Conservation (phyloP, 2,113 vertebrate species). For the Ctenodactylus gundi region DNA sequence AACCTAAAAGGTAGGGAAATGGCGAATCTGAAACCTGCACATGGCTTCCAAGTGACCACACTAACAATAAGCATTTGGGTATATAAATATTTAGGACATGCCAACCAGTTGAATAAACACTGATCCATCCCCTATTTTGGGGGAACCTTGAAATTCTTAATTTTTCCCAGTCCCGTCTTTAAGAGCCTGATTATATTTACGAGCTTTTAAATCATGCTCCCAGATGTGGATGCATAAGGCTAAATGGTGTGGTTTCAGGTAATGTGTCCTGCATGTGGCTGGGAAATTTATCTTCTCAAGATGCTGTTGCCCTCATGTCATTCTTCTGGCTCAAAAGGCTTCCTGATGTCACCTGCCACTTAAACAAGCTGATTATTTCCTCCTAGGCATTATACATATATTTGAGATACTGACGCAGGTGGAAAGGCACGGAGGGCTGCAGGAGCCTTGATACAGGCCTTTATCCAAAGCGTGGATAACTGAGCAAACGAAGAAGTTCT, state of each 20-base stretch:
- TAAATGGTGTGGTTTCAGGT: conserved; percentile 53
- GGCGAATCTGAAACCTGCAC: neutral
- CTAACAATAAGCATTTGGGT: neutral
- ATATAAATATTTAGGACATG: conserved; percentile 12
- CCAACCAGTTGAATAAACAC: conserved; percentile 35
- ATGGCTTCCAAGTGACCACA: neutral
- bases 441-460: neutral
- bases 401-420: conserved; percentile 1
- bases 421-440: neutral
- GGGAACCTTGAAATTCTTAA: conserved; percentile 57
- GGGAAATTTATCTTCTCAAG: conserved; percentile 63
- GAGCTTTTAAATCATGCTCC: conserved; percentile 57
- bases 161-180: conserved; percentile 54
- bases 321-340: conserved; percentile 48
- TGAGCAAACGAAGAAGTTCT: neutral
- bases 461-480: neutral
- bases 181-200: conserved; percentile 37
- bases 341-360: conserved; percentile 62
- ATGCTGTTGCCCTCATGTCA: conserved; percentile 51
- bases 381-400: neutral
- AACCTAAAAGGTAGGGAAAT: neutral
- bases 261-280: conserved; percentile 64
- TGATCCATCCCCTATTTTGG: conserved; percentile 26
- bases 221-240: conserved; percentile 18
- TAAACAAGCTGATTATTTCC: conserved; percentile 55